These are phyloP conservation scores for Ophion slaviceki DNA, from an alignment of 2,888 invertebrate genomes.

Conservation along the genomic window DNA sequence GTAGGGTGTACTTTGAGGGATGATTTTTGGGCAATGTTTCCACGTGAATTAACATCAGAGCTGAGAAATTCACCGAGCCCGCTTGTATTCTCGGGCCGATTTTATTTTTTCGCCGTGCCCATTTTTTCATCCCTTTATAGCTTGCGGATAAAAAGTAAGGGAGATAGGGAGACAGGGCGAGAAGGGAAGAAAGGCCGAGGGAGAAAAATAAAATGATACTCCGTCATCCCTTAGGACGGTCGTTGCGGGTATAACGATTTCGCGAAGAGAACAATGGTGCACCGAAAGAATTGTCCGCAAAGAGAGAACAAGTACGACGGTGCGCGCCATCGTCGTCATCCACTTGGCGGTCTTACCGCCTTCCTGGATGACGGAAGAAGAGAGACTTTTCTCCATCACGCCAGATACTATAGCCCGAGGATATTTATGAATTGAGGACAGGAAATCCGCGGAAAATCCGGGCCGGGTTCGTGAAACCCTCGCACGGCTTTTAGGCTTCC, in stretches of 20 bases:
- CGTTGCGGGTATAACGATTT: conserved; percentile 67
- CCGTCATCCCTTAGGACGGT: conserved; percentile 9
- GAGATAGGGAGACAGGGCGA: neutral
- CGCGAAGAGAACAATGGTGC: conserved; percentile 60
- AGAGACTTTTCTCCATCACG: conserved; percentile 69
- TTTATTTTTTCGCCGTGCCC: conserved; percentile 27
- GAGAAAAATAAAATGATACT: neutral
- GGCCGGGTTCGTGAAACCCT: conserved; percentile 46
- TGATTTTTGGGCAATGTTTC: conserved; percentile 59
- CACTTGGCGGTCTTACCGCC: conserved; percentile 36
- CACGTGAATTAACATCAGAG: conserved; percentile 46
- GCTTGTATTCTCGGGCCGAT: conserved; percentile 17
- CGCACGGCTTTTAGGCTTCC: conserved; percentile 13
- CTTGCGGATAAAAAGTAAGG: conserved; percentile 5
- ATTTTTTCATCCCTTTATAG: conserved; percentile 14
- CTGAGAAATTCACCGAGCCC: conserved; percentile 37
- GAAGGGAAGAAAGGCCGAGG: neutral
- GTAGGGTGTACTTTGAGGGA: conserved; percentile 19
- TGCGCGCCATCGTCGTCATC: conserved; percentile 36
- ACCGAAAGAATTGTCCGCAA: conserved; percentile 56
- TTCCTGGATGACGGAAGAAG: conserved; percentile 28
- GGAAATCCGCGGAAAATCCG: conserved; percentile 73
- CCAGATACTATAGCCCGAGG: conserved; percentile 71
- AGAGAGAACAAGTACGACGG: conserved; percentile 24
- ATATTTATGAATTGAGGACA: conserved; percentile 76